Percentiles rank a stretch among this genome's conserved stretches.
phyloP scores from a whole-genome alignment of 2,113 vertebrate species.

The Pica pica region DNA sequence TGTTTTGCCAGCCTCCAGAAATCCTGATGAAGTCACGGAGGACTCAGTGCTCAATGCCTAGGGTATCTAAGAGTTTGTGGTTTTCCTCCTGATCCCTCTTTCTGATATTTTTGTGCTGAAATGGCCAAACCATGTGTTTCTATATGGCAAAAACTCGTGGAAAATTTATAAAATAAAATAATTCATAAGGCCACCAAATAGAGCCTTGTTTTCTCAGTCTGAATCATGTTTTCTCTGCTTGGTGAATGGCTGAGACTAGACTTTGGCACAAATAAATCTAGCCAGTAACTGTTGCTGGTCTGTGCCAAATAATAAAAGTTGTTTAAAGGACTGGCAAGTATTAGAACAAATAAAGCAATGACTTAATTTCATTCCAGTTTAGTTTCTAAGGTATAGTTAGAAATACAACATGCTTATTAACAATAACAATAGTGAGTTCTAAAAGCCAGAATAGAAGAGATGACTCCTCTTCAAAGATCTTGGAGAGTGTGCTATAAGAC shows the following conservation, averaged over 20 bases:
- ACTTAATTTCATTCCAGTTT: neutral
- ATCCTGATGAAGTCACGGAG: neutral
- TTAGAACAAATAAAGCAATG: neutral
- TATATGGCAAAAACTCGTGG: neutral
- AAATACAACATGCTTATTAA: neutral
- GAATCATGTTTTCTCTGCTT: neutral
- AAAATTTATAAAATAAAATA: neutral
- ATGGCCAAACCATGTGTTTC: neutral
- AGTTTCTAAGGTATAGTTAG: neutral
- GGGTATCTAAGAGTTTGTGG: neutral
- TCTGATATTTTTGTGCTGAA: neutral
- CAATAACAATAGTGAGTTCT: neutral
- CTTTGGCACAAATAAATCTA: neutral
- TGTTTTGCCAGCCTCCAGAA: neutral
- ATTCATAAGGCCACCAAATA: neutral
- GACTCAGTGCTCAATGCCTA: neutral
- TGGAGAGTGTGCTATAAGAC: neutral
- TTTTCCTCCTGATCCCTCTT: neutral
- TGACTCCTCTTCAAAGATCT: neutral
- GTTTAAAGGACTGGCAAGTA: neutral
- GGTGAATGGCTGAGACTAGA: neutral
- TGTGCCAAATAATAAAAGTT: neutral
- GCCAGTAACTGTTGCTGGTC: neutral
- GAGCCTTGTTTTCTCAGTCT: neutral
- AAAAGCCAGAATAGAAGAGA: neutral